These are phyloP conservation scores for Vespertilio murinus DNA, from an alignment of 2,797 vertebrate genomes.

Conservation along the genomic window DNA sequence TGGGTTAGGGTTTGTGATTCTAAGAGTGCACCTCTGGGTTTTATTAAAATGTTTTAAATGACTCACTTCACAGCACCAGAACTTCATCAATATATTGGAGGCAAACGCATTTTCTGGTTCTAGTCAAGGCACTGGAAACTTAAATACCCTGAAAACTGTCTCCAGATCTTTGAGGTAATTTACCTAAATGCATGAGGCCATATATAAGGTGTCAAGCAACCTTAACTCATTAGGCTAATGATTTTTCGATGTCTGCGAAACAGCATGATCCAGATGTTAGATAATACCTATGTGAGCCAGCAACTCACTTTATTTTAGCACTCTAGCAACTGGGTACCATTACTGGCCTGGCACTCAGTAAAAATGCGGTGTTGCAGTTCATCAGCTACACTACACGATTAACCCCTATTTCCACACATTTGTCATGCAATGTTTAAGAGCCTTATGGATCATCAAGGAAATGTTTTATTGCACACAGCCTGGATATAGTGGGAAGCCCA, in stretches of 20 bases:
- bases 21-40: background rate
- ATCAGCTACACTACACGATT: constrained; percentile 1
- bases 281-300: constrained; percentile 38
- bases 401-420: constrained; percentile 10
- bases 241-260: constrained; percentile 63
- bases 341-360: constrained; percentile 44
- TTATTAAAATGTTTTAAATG: background rate
- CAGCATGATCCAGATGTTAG: constrained; percentile 63
- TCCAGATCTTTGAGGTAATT: constrained; percentile 42
- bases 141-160: background rate
- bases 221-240: constrained; percentile 64
- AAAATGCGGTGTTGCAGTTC: constrained; percentile 18
- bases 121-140: background rate
- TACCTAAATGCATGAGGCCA: constrained; percentile 29
- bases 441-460: background rate
- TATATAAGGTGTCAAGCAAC: constrained; percentile 40
- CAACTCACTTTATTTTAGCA: constrained; percentile 41
- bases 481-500: background rate
- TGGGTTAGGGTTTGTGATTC: background rate
- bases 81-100: background rate
- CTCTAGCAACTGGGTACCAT: constrained; percentile 33
- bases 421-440: constrained; percentile 28
- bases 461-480: background rate
- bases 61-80: background rate
- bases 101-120: constrained; percentile 14